Conservation (phyloP, 2,797 vertebrate genomes). For the Threskiornis aethiopicus region DNA sequence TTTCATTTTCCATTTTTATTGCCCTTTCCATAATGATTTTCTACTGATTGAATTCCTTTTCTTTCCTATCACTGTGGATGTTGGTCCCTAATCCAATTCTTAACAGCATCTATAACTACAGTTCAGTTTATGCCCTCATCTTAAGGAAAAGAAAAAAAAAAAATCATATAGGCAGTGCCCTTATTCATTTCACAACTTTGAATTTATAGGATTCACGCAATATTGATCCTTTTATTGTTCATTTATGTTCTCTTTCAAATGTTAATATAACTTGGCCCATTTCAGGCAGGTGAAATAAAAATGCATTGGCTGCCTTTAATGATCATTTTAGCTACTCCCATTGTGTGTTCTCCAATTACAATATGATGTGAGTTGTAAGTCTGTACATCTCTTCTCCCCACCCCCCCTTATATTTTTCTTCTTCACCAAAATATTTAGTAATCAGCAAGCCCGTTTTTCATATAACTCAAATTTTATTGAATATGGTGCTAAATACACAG, state of each 20-base stretch:
- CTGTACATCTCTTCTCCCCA: background rate
- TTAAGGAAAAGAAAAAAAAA: background rate
- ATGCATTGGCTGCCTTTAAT: conserved; percentile 21
- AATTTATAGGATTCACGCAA: background rate
- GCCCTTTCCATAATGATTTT: background rate
- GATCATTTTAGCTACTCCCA: conserved; percentile 37
- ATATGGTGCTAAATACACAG: background rate
- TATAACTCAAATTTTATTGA: conserved; percentile 2
- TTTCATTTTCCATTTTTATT: background rate
- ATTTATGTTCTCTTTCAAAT: background rate
- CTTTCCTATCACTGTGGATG: background rate
- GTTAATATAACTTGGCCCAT: background rate
- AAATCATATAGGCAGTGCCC: background rate
- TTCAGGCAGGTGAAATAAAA: background rate
- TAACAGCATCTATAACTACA: background rate
- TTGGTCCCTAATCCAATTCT: background rate
- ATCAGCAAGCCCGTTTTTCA: background rate
- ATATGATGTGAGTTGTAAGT: background rate
- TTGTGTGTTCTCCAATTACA: conserved; percentile 51
- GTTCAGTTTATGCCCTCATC: background rate
- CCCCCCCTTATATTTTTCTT: background rate
- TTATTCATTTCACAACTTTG: background rate
- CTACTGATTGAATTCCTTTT: background rate
- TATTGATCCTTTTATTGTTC: conserved; percentile 27
- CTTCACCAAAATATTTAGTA: background rate